These are phyloP conservation scores for Lucilia cuprina DNA, from an alignment of 1,140 invertebrate genomes.

Conservation along the genomic window DNA sequence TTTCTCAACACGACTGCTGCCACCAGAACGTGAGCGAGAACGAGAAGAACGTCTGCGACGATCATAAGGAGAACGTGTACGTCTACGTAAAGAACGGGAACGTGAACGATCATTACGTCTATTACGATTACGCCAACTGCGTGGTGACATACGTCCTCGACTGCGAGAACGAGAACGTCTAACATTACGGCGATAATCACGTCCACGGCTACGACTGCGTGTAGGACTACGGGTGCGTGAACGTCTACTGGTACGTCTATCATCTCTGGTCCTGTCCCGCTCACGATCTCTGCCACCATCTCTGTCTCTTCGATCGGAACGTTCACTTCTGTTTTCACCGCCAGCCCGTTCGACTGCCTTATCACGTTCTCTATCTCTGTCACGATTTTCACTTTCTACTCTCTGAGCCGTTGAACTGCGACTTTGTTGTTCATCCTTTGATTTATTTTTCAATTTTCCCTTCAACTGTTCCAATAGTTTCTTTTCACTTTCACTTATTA, in stretches of 20 bases:
- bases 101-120: constrained; percentile 45
- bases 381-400: background rate
- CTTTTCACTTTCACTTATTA: constrained; percentile 67
- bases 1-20: constrained; percentile 47
- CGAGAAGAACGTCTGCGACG: constrained; percentile 44
- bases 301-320: background rate
- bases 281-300: constrained; percentile 24
- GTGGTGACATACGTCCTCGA: constrained; percentile 40
- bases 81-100: constrained; percentile 39
- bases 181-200: constrained; percentile 40
- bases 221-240: constrained; percentile 44
- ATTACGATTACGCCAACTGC: constrained; percentile 43
- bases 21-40: constrained; percentile 36
- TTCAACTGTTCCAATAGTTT: constrained; percentile 69
- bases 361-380: background rate
- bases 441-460: constrained; percentile 62
- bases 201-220: constrained; percentile 52
- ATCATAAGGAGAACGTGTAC: constrained; percentile 38
- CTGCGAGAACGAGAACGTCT: constrained; percentile 44
- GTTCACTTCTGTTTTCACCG: background rate
- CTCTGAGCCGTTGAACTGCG: background rate
- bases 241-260: constrained; percentile 16
- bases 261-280: constrained; percentile 18
- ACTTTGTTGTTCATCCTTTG: constrained; percentile 36
- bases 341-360: background rate